Percentiles rank a stretch among this genome's conserved stretches.
These are phyloP conservation scores for Drosophila murphyi DNA, from an alignment of 1,140 invertebrate species.

Conservation along the genomic window DNA sequence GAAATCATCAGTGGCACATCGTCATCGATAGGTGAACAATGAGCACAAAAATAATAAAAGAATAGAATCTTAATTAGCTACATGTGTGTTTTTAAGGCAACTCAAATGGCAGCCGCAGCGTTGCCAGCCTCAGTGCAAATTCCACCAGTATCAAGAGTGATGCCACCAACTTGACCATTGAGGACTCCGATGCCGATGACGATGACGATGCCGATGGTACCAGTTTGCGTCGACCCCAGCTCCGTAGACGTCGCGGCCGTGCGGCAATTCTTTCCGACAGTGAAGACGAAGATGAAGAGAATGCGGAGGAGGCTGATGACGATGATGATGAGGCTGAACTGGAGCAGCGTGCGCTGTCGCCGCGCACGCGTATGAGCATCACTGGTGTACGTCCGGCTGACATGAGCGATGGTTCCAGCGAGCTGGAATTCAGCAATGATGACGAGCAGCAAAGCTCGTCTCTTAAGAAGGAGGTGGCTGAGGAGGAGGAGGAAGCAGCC, in stretches of 20 bases:
- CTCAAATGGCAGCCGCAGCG: conserved; percentile 20
- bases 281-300: conserved; percentile 73
- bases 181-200: conserved; percentile 18
- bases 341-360: conserved; percentile 66
- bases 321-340: conserved; percentile 75
- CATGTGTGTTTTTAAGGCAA: conserved; percentile 23
- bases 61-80: no score
- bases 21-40: conserved; percentile 43
- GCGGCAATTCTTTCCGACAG: conserved; percentile 43
- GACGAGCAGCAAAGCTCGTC: neutral
- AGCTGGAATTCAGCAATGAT: conserved; percentile 71
- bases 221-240: neutral
- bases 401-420: conserved; percentile 66
- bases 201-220: conserved; percentile 21
- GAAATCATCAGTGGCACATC: conserved; percentile 19
- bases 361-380: conserved; percentile 79
- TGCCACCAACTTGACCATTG: conserved; percentile 48
- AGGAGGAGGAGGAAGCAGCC: conserved; percentile 5
- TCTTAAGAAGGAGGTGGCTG: conserved; percentile 3
- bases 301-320: no score
- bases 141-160: neutral
- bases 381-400: conserved; percentile 74
- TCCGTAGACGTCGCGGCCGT: neutral
- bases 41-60: neutral
- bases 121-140: neutral